Percentiles rank a stretch among this genome's conserved stretches.
These are phyloP conservation scores for Benthosema pterotum DNA, from an alignment of 2,797 vertebrate genomes.

Conservation along the genomic window DNA sequence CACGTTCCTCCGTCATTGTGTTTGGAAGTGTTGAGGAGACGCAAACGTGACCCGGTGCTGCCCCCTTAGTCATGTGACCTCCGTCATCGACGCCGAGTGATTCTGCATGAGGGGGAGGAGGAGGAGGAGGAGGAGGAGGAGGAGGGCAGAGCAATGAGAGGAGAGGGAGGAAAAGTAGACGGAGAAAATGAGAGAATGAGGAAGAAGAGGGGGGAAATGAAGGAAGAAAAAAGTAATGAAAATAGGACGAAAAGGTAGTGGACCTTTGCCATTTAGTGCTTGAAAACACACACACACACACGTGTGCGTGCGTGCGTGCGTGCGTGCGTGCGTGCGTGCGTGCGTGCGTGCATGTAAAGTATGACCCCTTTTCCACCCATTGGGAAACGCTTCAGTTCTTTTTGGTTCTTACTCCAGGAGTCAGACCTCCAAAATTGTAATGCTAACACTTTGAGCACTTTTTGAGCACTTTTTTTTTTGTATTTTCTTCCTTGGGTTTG, in stretches of 20 bases:
- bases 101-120: constrained; percentile 81
- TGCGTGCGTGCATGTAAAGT: too few species aligned
- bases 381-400: too few species aligned
- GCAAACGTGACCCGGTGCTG: constrained; percentile 88
- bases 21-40: constrained; percentile 89
- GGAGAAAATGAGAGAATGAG: neutral
- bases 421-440: too few species aligned
- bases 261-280: constrained; percentile 34
- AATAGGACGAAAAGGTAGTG: constrained; percentile 29
- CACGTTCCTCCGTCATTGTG: constrained; percentile 86
- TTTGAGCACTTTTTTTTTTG: too few species aligned
- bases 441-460: too few species aligned
- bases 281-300: too few species aligned
- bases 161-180: constrained; percentile 20
- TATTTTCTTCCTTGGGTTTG: too few species aligned
- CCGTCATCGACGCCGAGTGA: constrained; percentile 98
- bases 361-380: too few species aligned
- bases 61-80: constrained; percentile 94
- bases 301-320: constrained; percentile 10
- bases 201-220: constrained; percentile 11
- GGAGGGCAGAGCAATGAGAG: constrained; percentile 17
- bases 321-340: neutral
- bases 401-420: too few species aligned
- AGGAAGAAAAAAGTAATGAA: constrained; percentile 34
- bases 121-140: constrained; percentile 7